A percentile compares a stretch with the other conserved stretches of the same genome.
Conservation (phyloP, 2,888 invertebrate genomes). For the Celastrina argiolus region DNA sequence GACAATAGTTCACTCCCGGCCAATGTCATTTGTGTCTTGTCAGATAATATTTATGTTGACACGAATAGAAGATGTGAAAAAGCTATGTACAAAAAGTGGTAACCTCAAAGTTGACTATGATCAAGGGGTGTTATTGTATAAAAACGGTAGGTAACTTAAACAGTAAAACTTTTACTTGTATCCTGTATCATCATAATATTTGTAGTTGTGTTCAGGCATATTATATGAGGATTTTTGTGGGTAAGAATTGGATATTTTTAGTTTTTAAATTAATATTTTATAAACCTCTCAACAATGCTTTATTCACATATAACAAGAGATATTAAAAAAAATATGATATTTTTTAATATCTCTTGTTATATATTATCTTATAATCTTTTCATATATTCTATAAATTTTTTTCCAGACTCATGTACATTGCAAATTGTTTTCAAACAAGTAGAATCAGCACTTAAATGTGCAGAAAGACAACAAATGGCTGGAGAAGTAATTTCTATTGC, state of each 20-base stretch:
- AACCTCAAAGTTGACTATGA: slow-evolving; percentile 62
- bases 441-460: slow-evolving; percentile 53
- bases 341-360: too few species aligned
- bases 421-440: slow-evolving; percentile 61
- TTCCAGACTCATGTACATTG: slow-evolving; percentile 60
- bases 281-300: too few species aligned
- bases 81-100: slow-evolving; percentile 47
- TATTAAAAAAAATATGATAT: too few species aligned
- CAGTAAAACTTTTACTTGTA: too few species aligned
- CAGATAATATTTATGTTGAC: slow-evolving; percentile 36
- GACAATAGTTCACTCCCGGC: slow-evolving; percentile 46
- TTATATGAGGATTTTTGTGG: too few species aligned
- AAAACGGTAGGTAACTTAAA: slow-evolving; percentile 50
- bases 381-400: too few species aligned
- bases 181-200: too few species aligned
- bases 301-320: too few species aligned
- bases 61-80: slow-evolving; percentile 21
- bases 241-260: too few species aligned
- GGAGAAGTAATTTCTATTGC: slow-evolving; percentile 39
- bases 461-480: slow-evolving; percentile 42
- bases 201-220: too few species aligned
- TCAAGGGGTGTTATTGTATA: slow-evolving; percentile 63
- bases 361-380: too few species aligned
- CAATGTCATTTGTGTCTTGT: slow-evolving; percentile 47
- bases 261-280: too few species aligned